Base-by-base conservation (phyloP, 2,888 invertebrate species). In the Diarsia rubi region DNA sequence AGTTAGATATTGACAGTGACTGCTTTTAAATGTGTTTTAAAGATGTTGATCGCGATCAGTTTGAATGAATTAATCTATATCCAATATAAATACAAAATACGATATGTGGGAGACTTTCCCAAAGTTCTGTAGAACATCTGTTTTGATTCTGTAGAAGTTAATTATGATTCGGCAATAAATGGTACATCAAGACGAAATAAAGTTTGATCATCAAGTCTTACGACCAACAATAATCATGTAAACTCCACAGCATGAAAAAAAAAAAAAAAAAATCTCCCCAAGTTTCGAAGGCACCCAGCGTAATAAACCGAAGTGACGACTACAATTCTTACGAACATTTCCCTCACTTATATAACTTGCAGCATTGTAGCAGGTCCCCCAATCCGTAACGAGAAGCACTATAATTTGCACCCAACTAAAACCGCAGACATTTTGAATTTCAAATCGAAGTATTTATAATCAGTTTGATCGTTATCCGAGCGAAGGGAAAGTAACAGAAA, bases 391-490 rank as follows among this genome's bases (percentile, higher is more conserved):
- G 78, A 84, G 73, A 82, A 78, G 79, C 79, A 84, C 81, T 86
- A 89, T 90, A 90, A 90, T 92, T 91, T 90, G 87, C 90, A 85
- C 85, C 80, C 82, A 82, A 69, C 83, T 87, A 85, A 90, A 89
- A 86, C 79, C 86, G 88, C 84, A 86, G 89, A 90, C 90, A 92
- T 91, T 94, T 93, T 91, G 92, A 93, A 94, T 92, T 94, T 93
- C 91, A 92, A 95, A 94, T 94, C 88, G 88, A 82, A 86, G 89
- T 92, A 91, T 93, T 93, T 93, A 93, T 92, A 89, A 90, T 86
- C 84, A 84, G 69, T 88, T 83, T 78, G 93, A 94, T 94, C 88
- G 89, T 90, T 93, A 94, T 93, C 93, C 89, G 79, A 81, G 83
- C 81, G 80, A 86, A 88, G 88, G 84, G 89, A 90, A 89, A 88